Percentiles rank a stretch among this genome's conserved stretches.
Evolutionary conservation across 2,797 vertebrate species (phyloP).

Genomic region (Notolepis coatsorum): DNA sequence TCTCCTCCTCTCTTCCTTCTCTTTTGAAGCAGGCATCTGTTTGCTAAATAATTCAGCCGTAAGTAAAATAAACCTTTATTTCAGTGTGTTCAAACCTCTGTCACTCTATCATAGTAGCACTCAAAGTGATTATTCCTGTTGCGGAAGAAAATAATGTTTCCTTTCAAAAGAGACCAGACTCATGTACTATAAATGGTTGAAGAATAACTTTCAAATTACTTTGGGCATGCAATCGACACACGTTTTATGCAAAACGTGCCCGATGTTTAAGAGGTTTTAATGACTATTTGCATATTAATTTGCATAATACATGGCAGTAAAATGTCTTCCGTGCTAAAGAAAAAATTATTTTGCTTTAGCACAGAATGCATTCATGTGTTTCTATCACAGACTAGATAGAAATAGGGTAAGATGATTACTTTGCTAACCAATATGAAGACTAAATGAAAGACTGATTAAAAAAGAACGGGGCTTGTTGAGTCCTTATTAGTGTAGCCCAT

Average conservation of each 20-base stretch:
- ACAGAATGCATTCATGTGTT: constrained; percentile 58
- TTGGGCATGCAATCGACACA: no score
- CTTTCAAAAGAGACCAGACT: no score
- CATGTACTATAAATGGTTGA: no score
- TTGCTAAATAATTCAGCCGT: no score
- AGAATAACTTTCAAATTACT: no score
- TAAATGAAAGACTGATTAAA: constrained; percentile 55
- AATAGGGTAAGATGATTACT: constrained; percentile 35
- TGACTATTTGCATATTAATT: constrained; percentile 61
- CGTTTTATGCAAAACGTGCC: no score
- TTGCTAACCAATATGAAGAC: constrained; percentile 43
- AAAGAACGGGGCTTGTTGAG: constrained; percentile 30
- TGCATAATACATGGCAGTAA: constrained; percentile 62
- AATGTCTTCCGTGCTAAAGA: constrained; percentile 54
- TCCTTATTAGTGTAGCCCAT: constrained; percentile 24
- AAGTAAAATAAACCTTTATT: no score
- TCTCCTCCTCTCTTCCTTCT: neutral
- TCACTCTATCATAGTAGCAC: no score
- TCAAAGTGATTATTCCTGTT: no score
- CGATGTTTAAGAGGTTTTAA: no score
- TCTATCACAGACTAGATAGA: constrained; percentile 48
- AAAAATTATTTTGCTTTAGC: constrained; percentile 52
- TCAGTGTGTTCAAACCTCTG: no score
- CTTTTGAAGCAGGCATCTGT: constrained; percentile 48
- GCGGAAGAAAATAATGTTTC: constrained; percentile 33